phyloP scores from a whole-genome alignment of 2,797 vertebrate genomes.

The Danio tinwini region DNA sequence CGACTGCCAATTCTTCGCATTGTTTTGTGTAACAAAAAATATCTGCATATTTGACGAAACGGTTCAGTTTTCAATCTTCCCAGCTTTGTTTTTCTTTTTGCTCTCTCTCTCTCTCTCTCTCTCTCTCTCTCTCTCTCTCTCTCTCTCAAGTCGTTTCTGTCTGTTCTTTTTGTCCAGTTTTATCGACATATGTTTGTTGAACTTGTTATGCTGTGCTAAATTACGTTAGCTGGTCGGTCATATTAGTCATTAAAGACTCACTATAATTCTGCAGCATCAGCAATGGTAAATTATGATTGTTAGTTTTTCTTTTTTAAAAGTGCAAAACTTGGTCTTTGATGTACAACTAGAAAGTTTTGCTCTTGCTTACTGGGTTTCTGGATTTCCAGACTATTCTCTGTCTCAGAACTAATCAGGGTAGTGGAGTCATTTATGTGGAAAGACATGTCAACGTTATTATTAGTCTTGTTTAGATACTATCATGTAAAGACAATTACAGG shows the following conservation, averaged over 20 bases:
- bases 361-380: neutral
- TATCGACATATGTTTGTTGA: conserved; percentile 69
- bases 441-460: conserved; percentile 60
- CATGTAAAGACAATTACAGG: conserved; percentile 72
- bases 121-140: too few species aligned
- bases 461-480: conserved; percentile 63
- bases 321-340: neutral
- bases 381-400: too few species aligned
- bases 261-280: neutral
- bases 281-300: too few species aligned
- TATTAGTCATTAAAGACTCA: conserved; percentile 71
- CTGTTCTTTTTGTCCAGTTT: conserved; percentile 71
- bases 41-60: too few species aligned
- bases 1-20: too few species aligned
- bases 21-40: too few species aligned
- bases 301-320: neutral
- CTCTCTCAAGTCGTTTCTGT: too few species aligned
- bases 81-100: conserved; percentile 20
- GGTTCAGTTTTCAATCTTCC: too few species aligned
- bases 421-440: conserved; percentile 28
- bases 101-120: too few species aligned
- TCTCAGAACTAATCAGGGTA: too few species aligned
- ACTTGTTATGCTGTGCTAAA: conserved; percentile 57
- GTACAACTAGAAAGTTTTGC: too few species aligned
- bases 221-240: conserved; percentile 68